Evolutionary conservation across 2,113 vertebrate species (phyloP).

Genomic region (Typhlomys cinereus): DNA sequence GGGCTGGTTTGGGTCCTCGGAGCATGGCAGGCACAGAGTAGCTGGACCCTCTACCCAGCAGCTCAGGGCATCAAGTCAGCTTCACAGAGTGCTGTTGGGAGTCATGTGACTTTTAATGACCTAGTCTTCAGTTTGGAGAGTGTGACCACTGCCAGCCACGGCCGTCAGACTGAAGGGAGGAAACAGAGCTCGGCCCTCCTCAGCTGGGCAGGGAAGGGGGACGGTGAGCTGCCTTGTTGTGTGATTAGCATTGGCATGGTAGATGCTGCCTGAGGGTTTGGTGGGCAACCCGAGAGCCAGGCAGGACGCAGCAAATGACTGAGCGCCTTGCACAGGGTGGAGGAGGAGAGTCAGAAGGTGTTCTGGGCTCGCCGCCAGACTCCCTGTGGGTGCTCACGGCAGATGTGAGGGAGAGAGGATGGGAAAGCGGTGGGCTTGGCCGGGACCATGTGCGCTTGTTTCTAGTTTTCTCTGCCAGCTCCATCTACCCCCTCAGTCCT

Average conservation of each 20-base stretch:
- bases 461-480: background rate
- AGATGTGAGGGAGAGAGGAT: background rate
- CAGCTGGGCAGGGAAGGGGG: background rate
- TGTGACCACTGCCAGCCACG: background rate
- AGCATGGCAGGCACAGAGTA: accelerated
- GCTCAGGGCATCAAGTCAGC: background rate
- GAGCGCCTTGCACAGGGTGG: background rate
- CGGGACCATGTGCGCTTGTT: background rate
- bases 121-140: background rate
- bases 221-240: background rate
- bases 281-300: background rate
- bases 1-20: background rate
- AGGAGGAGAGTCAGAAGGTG: background rate
- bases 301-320: background rate
- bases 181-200: background rate
- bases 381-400: background rate
- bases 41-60: accelerated
- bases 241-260: accelerated
- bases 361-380: background rate
- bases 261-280: background rate
- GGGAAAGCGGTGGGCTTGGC: background rate
- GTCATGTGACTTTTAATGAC: background rate
- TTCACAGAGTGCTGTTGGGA: background rate
- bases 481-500: background rate
- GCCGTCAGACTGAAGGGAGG: background rate